phyloP scores from a whole-genome alignment of 2,888 invertebrate genomes.

The Dryocosmus kuriphilus region DNA sequence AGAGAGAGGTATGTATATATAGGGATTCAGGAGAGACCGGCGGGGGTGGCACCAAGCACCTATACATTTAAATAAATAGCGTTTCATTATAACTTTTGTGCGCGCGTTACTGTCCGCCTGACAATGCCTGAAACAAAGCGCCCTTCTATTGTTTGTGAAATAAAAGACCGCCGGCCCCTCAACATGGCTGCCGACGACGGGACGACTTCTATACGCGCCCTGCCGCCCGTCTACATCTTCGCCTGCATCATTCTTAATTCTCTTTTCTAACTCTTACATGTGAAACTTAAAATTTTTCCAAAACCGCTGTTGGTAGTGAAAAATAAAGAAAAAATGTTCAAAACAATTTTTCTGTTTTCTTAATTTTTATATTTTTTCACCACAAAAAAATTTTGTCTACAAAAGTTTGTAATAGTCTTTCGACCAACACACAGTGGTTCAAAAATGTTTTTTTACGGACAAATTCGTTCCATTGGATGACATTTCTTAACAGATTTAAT shows the following conservation, averaged over 20 bases:
- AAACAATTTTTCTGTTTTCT: no score
- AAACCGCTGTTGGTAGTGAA: not conserved
- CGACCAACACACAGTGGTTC: no score
- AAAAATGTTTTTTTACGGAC: no score
- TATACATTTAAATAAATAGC: constrained; percentile 76
- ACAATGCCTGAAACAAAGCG: constrained; percentile 76
- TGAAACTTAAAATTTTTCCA: constrained; percentile 1
- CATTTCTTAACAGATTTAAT: no score
- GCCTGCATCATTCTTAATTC: constrained; percentile 50
- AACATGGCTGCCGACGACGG: constrained; percentile 67
- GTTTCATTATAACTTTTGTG: constrained; percentile 77
- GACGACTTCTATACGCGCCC: constrained; percentile 46
- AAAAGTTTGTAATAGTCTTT: no score
- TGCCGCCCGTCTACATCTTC: constrained; percentile 51
- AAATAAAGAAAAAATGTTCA: not conserved
- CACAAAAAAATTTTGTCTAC: no score
- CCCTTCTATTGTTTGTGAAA: constrained; percentile 75
- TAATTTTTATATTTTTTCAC: no score
- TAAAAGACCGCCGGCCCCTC: constrained; percentile 74
- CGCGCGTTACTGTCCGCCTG: constrained; percentile 73
- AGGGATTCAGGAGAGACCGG: constrained; percentile 42
- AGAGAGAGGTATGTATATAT: constrained; percentile 22
- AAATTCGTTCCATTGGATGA: no score
- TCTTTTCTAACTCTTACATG: constrained; percentile 41
- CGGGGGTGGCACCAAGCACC: constrained; percentile 60